A percentile compares a stretch with the other conserved stretches of the same genome.
Evolutionary conservation across 1,140 invertebrate genomes (phyloP).

Genomic region (Meloidogyne hapla): DNA sequence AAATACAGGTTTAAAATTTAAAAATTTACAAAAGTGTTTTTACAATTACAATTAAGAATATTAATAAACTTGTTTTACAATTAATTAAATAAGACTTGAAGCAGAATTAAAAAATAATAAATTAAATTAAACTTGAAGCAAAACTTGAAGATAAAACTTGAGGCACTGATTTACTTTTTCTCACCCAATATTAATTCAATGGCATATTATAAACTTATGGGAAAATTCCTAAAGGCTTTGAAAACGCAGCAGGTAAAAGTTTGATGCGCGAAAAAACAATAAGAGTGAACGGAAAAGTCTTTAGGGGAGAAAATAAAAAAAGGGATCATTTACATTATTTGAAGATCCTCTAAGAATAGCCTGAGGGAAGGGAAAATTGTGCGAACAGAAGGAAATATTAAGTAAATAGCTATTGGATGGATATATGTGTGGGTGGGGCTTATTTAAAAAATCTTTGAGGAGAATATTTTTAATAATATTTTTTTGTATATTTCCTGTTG

Average conservation of each 20-base stretch:
- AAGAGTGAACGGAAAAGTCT: background rate
- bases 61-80: too few species aligned
- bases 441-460: background rate
- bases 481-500: background rate
- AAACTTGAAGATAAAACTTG: background rate
- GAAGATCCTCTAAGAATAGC: background rate
- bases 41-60: too few species aligned
- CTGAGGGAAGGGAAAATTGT: background rate
- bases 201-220: background rate
- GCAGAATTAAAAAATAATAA: background rate
- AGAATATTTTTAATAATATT: background rate
- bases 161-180: background rate
- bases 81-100: background rate
- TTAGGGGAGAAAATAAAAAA: background rate
- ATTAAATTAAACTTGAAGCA: conserved; percentile 2
- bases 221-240: background rate
- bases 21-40: too few species aligned
- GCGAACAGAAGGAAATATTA: background rate
- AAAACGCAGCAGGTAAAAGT: background rate
- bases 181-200: background rate
- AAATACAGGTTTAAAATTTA: too few species aligned
- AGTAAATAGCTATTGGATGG: background rate
- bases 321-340: background rate
- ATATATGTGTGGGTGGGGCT: too few species aligned
- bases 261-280: background rate